Conservation (phyloP, 1,140 invertebrate species). For the Cydia fagiglandana region DNA sequence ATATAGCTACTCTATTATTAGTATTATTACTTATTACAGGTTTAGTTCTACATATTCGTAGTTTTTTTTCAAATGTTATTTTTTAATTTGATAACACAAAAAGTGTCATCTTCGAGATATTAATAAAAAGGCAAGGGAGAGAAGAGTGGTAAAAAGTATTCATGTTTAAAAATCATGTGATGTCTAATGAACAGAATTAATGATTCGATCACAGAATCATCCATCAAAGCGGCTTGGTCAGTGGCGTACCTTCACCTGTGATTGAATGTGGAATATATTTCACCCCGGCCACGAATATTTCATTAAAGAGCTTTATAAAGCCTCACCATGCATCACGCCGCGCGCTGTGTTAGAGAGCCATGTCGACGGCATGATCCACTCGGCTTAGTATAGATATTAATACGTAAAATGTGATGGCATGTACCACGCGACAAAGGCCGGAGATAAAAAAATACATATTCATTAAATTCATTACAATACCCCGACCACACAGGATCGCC, state of each 20-base stretch:
- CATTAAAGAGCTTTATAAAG: constrained; percentile 67
- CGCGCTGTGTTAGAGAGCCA: constrained; percentile 54
- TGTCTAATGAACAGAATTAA: constrained; percentile 6
- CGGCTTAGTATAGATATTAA: constrained; percentile 72
- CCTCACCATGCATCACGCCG: constrained; percentile 65
- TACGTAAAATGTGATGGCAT: constrained; percentile 53
- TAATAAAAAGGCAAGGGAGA: too few relatives aligned
- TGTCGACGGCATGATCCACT: constrained; percentile 68
- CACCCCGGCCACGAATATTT: constrained; percentile 73
- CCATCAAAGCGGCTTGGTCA: constrained; percentile 40
- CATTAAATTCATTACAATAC: constrained; percentile 24
- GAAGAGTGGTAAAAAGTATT: too few relatives aligned
- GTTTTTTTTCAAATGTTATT: too few relatives aligned
- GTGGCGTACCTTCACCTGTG: constrained; percentile 60
- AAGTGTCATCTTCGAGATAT: too few relatives aligned
- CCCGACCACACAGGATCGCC: constrained; percentile 12
- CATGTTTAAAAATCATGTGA: too few relatives aligned
- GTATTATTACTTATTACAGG: too few relatives aligned
- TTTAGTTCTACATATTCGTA: too few relatives aligned
- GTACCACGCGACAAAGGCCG: constrained; percentile 49
- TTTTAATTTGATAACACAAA: too few relatives aligned
- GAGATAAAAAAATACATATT: constrained; percentile 37
- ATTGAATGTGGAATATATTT: constrained; percentile 68
- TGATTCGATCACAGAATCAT: constrained; percentile 15
- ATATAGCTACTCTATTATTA: too few relatives aligned